These are phyloP conservation scores for Danio choprae DNA, from an alignment of 2,797 vertebrate genomes.

Conservation along the genomic window DNA sequence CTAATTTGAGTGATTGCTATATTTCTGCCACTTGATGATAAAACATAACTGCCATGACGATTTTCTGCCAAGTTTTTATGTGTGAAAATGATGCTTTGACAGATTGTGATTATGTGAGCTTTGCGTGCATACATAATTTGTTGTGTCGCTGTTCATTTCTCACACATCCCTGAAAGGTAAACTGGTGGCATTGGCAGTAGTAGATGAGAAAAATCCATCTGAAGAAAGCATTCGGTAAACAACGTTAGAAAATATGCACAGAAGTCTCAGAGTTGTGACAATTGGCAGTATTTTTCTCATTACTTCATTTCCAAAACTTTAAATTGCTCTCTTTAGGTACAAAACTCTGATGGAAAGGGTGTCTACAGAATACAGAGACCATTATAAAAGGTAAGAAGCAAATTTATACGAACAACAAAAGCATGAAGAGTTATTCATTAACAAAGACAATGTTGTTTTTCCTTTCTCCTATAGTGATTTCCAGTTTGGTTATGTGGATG, in stretches of 20 bases:
- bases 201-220: conserved; percentile 84
- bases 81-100: conserved; percentile 38
- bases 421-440: not conserved
- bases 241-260: not conserved
- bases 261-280: not conserved
- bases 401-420: not conserved
- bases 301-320: not conserved
- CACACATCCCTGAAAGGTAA: conserved; percentile 79
- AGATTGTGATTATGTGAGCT: conserved; percentile 18
- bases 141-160: conserved; percentile 27
- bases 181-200: conserved; percentile 86
- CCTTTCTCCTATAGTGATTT: conserved; percentile 77
- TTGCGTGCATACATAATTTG: conserved; percentile 10
- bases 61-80: conserved; percentile 5
- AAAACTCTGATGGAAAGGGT: conserved; percentile 86
- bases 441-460: not conserved
- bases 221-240: conserved; percentile 84
- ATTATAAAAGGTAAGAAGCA: conserved; percentile 83
- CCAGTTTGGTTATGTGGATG: conserved; percentile 94
- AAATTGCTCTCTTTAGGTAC: conserved; percentile 71
- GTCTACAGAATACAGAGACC: conserved; percentile 83
- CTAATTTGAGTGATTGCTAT: conserved; percentile 4
- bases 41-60: conserved; percentile 6
- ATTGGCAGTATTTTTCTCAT: not conserved
- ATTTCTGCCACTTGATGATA: conserved; percentile 28